Conservation (phyloP, 2,888 invertebrate species). For the Athalia cordata region DNA sequence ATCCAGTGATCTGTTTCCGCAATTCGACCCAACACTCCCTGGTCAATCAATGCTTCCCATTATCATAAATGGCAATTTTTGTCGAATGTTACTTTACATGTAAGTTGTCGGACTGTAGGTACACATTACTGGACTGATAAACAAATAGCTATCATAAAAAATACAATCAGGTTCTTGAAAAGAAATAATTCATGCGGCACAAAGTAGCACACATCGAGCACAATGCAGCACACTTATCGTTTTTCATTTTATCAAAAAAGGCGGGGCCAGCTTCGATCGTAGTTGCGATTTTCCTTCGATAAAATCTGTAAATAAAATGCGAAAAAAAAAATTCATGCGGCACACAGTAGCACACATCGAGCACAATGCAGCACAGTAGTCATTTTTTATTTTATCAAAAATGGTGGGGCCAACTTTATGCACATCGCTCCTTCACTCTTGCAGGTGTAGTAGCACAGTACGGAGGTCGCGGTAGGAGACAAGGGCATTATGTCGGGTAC, state of each 20-base stretch:
- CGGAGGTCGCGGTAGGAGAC: constrained; percentile 7
- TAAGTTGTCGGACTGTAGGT: no score
- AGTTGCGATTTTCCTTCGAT: no score
- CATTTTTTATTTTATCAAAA: no score
- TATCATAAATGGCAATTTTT: constrained; percentile 25
- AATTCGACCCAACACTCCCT: constrained; percentile 1
- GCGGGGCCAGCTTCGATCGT: neutral
- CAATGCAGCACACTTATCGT: constrained; percentile 1
- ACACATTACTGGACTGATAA: no score
- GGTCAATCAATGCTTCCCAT: constrained; percentile 7
- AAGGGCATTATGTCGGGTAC: constrained; percentile 14
- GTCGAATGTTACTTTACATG: constrained; percentile 1
- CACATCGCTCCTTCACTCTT: no score
- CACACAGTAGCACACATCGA: no score
- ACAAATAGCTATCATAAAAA: neutral
- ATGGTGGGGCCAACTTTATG: no score
- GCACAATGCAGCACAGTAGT: no score
- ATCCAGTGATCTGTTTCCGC: constrained; percentile 20
- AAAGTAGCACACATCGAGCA: neutral
- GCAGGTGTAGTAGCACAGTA: constrained; percentile 3
- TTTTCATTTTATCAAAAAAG: neutral
- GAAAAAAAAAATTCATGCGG: no score
- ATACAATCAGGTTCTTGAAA: constrained; percentile 3
- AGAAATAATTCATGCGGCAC: neutral
- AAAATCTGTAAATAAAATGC: no score